Base-by-base conservation (phyloP, 2,888 invertebrate genomes). In the Sphaeridia pumilis region DNA sequence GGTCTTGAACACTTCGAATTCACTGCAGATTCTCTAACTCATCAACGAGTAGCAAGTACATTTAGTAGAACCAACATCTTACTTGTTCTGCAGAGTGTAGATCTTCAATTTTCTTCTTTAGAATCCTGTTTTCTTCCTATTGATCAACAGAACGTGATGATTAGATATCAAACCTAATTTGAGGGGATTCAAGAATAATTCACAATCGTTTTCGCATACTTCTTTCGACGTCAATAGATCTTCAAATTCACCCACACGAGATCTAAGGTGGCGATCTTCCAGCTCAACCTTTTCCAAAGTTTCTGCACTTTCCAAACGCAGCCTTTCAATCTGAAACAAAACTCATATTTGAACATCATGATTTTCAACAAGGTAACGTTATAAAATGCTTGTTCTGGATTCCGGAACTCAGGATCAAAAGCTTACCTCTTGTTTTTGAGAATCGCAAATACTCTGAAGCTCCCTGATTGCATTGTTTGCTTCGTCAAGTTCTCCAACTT, bases 341-440 rank as follows among this genome's bases (percentile, higher is more conserved):
- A 45, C 12, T 38, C 38, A 12, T 38, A 17, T 38, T 7, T 28
- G 20, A 25, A 45, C 26, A 24, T 38, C 38, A 12, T 38, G 14
- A 14, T 31, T 10, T 14, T 31, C 7, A 7, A 10, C 10, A 31
- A 31, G 7, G 21, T 10, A 20, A 38, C 7, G 20, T n/a, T 38
- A 20, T n/a, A 14, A 45, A 52, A 21, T 20, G 51, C n/a, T n/a
- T n/a, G n/a, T n/a, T n/a, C n/a, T n/a, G n/a, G n/a, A n/a, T n/a
- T n/a, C n/a, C n/a, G n/a, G n/a, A n/a, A n/a, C n/a, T n/a, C n/a
- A n/a, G n/a, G n/a, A n/a, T n/a, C n/a, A n/a, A n/a, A n/a, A n/a
- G n/a, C 21, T 51, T 65, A 81, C 82, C 76, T 81, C 79, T 56
- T 73, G 71, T 70, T 80, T 78, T 67, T 81, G 78, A 45, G 71